Evolutionary conservation across 2,113 vertebrate species (phyloP).

Genomic region (Cranoglanis bouderius): DNA sequence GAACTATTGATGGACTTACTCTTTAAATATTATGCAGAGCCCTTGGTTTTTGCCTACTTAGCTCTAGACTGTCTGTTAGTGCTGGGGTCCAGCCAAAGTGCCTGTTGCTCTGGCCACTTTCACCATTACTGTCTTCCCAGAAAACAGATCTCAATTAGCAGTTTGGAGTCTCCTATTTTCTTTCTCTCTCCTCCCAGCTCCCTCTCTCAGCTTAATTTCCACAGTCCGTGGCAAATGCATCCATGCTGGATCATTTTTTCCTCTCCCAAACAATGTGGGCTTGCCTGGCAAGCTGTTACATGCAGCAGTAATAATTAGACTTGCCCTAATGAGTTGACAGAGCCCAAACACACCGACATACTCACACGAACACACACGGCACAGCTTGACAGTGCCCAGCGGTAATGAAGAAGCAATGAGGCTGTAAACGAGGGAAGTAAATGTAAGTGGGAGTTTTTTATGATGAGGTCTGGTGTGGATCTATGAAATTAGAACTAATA

Average conservation of each 20-base stretch:
- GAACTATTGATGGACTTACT: not conserved
- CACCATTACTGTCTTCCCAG: slow-evolving; percentile 44
- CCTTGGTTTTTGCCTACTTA: not conserved
- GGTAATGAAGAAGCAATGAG: slow-evolving; percentile 67
- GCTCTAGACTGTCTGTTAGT: not conserved
- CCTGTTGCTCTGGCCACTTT: slow-evolving; percentile 42
- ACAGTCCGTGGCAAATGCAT: slow-evolving; percentile 34
- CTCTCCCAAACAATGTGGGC: slow-evolving; percentile 50
- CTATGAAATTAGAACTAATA: slow-evolving; percentile 1
- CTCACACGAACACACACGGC: slow-evolving; percentile 38
- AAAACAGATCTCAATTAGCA: slow-evolving; percentile 58
- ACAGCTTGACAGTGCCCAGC: slow-evolving; percentile 57
- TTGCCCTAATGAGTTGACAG: slow-evolving; percentile 73
- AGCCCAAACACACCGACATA: slow-evolving; percentile 53
- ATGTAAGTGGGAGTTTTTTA: slow-evolving; percentile 53
- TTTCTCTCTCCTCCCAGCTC: not conserved
- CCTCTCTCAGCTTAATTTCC: slow-evolving; percentile 33
- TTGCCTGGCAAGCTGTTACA: slow-evolving; percentile 76
- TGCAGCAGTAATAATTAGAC: slow-evolving; percentile 76
- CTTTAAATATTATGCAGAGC: not conserved
- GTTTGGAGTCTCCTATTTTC: not conserved
- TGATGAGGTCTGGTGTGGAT: slow-evolving; percentile 7
- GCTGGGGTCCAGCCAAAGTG: slow-evolving; percentile 38
- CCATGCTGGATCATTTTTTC: slow-evolving; percentile 43
- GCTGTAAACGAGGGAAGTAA: slow-evolving; percentile 69